A percentile compares a stretch with the other conserved stretches of the same genome.
phyloP scores from a whole-genome alignment of 2,113 vertebrate genomes.

The Arvicanthis niloticus region DNA sequence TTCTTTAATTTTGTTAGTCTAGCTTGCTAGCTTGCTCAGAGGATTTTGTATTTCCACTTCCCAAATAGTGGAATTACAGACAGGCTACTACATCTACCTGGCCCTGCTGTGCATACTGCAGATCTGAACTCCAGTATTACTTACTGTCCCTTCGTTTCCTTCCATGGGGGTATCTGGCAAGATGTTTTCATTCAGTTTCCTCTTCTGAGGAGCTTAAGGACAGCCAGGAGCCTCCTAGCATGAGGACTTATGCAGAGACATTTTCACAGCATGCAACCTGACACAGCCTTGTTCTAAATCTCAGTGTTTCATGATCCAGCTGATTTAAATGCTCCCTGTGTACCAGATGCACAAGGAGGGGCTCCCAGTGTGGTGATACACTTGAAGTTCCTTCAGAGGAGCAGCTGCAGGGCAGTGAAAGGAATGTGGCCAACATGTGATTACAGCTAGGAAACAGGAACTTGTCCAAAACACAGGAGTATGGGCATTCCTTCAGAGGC shows the following conservation, averaged over 20 bases:
- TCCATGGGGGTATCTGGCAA: background rate
- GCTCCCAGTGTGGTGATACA: background rate
- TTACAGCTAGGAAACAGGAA: background rate
- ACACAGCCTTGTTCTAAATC: background rate
- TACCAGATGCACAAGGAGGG: background rate
- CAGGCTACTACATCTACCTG: background rate
- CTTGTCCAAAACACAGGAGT: background rate
- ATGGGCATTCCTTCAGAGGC: background rate
- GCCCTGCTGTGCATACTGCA: too few species aligned
- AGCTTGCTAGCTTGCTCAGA: background rate
- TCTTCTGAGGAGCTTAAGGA: slow-evolving; percentile 33
- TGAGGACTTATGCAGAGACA: background rate
- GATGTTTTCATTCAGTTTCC: slow-evolving; percentile 31
- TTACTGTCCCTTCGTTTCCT: background rate
- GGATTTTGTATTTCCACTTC: background rate
- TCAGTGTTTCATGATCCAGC: background rate
- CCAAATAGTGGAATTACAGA: too few species aligned
- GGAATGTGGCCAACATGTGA: background rate
- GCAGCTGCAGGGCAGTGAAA: slow-evolving; percentile 8
- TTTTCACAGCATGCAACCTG: background rate
- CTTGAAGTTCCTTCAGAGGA: background rate
- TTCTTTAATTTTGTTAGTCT: background rate
- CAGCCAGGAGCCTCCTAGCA: background rate
- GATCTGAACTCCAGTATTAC: background rate
- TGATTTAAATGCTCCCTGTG: background rate